A percentile compares a stretch with the other conserved stretches of the same genome.
Conservation (phyloP, 2,797 vertebrate genomes). For the Myiotriccus ornatus region DNA sequence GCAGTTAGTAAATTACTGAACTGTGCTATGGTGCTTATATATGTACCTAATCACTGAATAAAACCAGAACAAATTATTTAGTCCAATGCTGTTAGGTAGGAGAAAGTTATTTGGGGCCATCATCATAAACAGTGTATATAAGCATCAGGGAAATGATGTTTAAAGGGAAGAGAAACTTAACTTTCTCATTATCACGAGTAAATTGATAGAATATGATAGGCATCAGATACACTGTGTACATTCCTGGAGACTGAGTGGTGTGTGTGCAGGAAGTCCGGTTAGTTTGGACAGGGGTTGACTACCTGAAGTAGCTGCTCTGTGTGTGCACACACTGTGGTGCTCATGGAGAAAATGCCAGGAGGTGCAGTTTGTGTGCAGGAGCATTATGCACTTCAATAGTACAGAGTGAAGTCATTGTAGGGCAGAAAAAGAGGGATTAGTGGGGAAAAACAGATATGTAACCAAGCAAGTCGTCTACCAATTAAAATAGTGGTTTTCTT, state of each 20-base stretch:
- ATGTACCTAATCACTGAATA: neutral
- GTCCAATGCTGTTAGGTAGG: neutral
- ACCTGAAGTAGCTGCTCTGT: neutral
- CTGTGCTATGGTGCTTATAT: neutral
- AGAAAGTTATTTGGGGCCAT: neutral
- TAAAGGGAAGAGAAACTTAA: neutral
- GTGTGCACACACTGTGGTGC: neutral
- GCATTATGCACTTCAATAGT: accelerated
- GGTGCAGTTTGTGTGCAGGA: neutral
- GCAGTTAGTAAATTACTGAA: neutral
- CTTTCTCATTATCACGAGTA: neutral
- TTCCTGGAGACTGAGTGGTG: neutral
- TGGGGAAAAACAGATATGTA: neutral
- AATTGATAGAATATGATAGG: neutral
- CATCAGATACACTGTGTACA: too few species aligned
- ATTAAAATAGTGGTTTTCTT: neutral
- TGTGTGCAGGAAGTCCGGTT: neutral
- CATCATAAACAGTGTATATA: neutral
- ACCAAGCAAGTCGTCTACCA: neutral
- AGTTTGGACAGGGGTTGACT: neutral
- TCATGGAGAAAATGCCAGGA: accelerated
- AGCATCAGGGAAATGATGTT: neutral
- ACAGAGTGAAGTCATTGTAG: neutral
- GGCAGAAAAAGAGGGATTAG: neutral
- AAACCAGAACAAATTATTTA: neutral